Base-by-base conservation (phyloP, 2,888 invertebrate genomes). In the Chrysodeixis includens region DNA sequence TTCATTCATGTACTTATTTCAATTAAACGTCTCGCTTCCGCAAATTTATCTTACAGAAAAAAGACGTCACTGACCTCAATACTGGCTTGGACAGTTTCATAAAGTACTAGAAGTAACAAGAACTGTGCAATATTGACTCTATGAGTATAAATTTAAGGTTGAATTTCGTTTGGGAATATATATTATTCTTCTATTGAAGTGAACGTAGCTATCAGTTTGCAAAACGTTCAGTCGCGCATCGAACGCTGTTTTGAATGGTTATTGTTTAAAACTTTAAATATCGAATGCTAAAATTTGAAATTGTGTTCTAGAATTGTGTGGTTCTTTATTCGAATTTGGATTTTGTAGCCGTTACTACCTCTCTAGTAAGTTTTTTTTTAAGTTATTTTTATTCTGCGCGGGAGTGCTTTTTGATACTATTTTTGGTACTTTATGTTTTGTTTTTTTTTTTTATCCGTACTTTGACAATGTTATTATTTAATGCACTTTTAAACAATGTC, bases 41-140 rank as follows among this genome's bases (percentile, higher is more conserved):
- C 90, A 83, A 88, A 91, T 88, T 91, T 89, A 86, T 88, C 87
- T 83, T 84, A 82, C 86, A 87, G 82, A 90, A 93, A 93, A 93
- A 92, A 90, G 91, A 91, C 93, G 94, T 93, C 93, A 91, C 87
- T 94, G 94, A 94, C 94, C 94, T 93, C 92, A 92, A 92, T 93
- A 89, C 76, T 70, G 52, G 81, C 78, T 72, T 66, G 76, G 69
- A 78, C 81, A 69, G 79, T 81, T 76, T 70, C 56, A 66, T 71
- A 46, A 46, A 62, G 63, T 68, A 71, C 46, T 75, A 32, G 46
- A 69, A 30, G 40, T 16, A 12, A 20, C 5, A 8, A 0, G 26
- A 20, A 1, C 30, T 35, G 57, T 44, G 7, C 20, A 46, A 78
- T 66, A 52, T 58, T 35, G 52, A 74, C 83, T 81, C 71, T 82